These are phyloP conservation scores for Percopsis transmontana DNA, from an alignment of 2,113 vertebrate genomes.

Conservation along the genomic window DNA sequence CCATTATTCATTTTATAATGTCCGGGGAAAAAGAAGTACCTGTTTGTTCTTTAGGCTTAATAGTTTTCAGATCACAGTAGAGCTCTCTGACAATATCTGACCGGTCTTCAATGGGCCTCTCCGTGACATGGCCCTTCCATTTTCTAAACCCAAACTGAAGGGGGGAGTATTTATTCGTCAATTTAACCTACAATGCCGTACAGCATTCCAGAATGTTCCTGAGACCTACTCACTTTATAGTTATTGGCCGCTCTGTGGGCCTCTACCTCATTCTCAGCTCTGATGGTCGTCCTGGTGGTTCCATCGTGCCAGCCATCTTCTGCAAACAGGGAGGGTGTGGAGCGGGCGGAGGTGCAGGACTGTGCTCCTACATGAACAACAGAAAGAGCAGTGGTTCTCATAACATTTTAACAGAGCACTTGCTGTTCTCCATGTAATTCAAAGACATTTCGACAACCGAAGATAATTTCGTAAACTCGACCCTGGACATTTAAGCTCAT, in stretches of 20 bases:
- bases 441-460: no score
- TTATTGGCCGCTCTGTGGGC: conserved; percentile 87
- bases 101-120: conserved; percentile 81
- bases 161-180: background rate
- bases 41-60: conserved; percentile 69
- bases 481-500: no score
- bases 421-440: no score
- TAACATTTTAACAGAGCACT: no score
- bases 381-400: background rate
- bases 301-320: conserved; percentile 79
- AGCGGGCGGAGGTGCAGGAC: conserved; percentile 17
- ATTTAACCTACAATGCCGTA: background rate
- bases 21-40: conserved; percentile 55
- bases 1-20: no score
- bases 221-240: conserved; percentile 72
- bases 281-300: conserved; percentile 77
- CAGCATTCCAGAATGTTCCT: background rate
- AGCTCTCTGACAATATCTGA: conserved; percentile 85
- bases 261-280: conserved; percentile 82
- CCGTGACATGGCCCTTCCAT: conserved; percentile 88
- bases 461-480: no score
- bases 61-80: conserved; percentile 80
- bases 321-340: conserved; percentile 50
- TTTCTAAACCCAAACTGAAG: conserved; percentile 90
- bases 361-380: conserved; percentile 45